Percentiles rank a stretch among this genome's conserved stretches.
Conservation (phyloP, 2,888 invertebrate genomes). For the Nephrotoma flavescens region DNA sequence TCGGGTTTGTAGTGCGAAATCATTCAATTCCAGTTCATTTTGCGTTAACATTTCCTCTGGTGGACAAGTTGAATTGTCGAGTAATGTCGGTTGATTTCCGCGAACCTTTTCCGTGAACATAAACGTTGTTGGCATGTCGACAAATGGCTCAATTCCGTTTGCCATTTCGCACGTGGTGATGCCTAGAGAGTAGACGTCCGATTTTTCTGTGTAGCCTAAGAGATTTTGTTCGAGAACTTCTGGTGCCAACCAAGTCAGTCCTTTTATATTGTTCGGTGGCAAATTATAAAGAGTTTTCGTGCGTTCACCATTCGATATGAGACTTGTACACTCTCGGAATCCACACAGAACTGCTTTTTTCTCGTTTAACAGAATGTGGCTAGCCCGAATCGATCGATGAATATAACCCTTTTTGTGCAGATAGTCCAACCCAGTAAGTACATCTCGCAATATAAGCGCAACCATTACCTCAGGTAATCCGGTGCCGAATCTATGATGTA, state of each 20-base stretch:
- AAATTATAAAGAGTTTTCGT: conserved; percentile 57
- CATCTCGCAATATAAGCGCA: conserved; percentile 62
- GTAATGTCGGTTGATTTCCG: conserved; percentile 58
- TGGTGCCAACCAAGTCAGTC: conserved; percentile 82
- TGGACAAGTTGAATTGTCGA: conserved; percentile 60
- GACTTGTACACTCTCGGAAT: conserved; percentile 60
- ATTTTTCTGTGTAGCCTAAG: conserved; percentile 74
- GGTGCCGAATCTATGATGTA: conserved; percentile 53
- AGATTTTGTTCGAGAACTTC: conserved; percentile 82
- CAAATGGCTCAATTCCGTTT: conserved; percentile 79
- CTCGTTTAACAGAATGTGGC: conserved; percentile 66
- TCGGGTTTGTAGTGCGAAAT: conserved; percentile 24
- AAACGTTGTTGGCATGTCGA: conserved; percentile 69
- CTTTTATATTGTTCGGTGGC: conserved; percentile 43
- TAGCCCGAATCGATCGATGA: conserved; percentile 71
- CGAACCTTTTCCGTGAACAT: conserved; percentile 80
- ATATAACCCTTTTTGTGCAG: conserved; percentile 72
- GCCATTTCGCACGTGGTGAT: conserved; percentile 76
- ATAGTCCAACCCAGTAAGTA: conserved; percentile 66
- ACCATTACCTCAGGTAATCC: conserved; percentile 74
- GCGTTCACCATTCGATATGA: conserved; percentile 56
- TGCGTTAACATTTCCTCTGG: conserved; percentile 26
- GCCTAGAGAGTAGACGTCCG: conserved; percentile 85
- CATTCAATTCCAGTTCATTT: conserved; percentile 33
- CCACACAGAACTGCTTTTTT: conserved; percentile 59